phyloP scores from a whole-genome alignment of 2,888 invertebrate species.

The Drosophila nr. perissopoda region DNA sequence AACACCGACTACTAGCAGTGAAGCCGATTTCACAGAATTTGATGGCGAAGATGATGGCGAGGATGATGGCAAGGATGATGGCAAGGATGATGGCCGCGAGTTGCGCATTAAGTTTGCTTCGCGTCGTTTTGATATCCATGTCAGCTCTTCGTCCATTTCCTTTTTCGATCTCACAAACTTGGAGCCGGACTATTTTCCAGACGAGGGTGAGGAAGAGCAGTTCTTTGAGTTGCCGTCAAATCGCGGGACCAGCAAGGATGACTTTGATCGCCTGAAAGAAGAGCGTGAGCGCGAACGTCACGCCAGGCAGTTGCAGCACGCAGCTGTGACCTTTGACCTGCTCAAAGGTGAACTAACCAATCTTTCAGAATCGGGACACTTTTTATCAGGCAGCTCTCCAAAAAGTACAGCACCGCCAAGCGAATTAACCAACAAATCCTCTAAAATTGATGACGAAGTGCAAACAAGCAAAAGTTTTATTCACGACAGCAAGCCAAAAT shows the following conservation, averaged over 20 bases:
- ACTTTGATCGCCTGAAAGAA: conserved; percentile 88
- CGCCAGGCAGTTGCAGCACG: conserved; percentile 86
- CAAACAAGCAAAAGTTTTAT: conserved; percentile 36
- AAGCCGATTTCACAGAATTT: conserved; percentile 43
- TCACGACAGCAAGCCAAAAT: not conserved
- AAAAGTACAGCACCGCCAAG: not conserved
- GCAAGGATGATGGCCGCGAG: conserved; percentile 25
- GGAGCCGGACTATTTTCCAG: not conserved
- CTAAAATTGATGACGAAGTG: not conserved
- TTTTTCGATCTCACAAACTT: conserved; percentile 1
- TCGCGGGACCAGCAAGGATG: conserved; percentile 86
- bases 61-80: conserved; percentile 30
- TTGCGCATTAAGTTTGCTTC: conserved; percentile 58
- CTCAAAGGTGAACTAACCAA: conserved; percentile 53
- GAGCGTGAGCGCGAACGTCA: conserved; percentile 88
- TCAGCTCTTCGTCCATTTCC: conserved; percentile 51
- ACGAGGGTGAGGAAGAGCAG: conserved; percentile 17
- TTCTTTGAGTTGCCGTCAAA: not conserved
- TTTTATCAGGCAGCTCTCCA: not conserved
- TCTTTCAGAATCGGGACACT: not conserved
- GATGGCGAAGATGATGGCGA: conserved; percentile 37
- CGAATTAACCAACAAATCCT: not conserved
- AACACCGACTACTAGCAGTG: not conserved
- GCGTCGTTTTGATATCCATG: conserved; percentile 35
- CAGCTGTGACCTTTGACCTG: conserved; percentile 61